Evolutionary conservation across 2,113 vertebrate genomes (phyloP), one percentile per base, ranked within the genome.

Genomic region (Gyps fulvus): DNA sequence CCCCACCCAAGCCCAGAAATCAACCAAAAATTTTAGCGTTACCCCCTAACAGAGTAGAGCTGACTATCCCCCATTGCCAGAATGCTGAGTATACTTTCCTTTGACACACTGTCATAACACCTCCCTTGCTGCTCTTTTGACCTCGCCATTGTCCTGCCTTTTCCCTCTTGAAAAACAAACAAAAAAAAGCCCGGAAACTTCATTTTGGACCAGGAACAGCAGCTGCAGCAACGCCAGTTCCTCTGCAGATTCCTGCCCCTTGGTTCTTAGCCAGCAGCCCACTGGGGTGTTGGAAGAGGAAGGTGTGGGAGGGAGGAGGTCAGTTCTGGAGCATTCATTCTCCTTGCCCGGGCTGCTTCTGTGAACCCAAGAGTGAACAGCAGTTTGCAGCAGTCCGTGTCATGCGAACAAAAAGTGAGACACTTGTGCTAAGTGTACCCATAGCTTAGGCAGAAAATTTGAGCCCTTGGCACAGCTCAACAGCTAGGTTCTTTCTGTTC

Each of bases 141-240:
- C 94, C 83, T 91, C 7, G 5, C 49, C 13, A 67, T 94, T 96
- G 69, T 94, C 55, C 65, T 91, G 29, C 31, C 13, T 87, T 90
- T 95, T 89, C 47, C 73, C 50, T 73, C 80, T 78, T 89, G 29
- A 84, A 92, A 89, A 96, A 88, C 40, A 95, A 92, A 71, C 7
- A 11, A 14, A 32, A 38, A 36, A 34, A 66, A 32, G 16, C 3
- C 12, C 2, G 10, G 66, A 83, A 83, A 57, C 45, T 58, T 61
- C 11, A 70, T 78, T 87, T 89, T 84, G 67, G 25, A 66, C 19
- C 20, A 81, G 42, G 45, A 94, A 58, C 15, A 83, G 36, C 40
- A 86, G 58, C 67, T 92, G 71, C 50, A 55, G 76, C 63, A 92
- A 20, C 0, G 1, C 62, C 54, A 77, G 31, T 65, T 87, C 55